phyloP scores from a whole-genome alignment of 2,888 invertebrate genomes.

The Catotricha subobsoleta region DNA sequence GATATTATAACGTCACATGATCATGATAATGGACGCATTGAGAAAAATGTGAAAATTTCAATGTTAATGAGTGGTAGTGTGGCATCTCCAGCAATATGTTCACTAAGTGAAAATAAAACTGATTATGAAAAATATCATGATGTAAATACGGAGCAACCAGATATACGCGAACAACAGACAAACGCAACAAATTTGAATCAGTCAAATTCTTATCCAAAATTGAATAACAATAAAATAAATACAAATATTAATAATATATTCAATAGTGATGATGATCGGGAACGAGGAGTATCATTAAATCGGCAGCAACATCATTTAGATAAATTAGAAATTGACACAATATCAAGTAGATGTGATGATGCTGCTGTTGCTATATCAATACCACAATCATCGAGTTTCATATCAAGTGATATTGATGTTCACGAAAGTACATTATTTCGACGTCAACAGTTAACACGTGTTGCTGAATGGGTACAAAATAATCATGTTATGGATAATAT shows the following conservation, averaged over 20 bases:
- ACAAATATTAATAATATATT: too few relatives aligned
- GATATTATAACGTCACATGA: constrained; percentile 25
- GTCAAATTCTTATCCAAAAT: too few relatives aligned
- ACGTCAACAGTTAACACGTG: constrained; percentile 45
- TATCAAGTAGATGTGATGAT: constrained; percentile 12
- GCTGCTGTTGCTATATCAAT: too few relatives aligned
- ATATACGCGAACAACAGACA: too few relatives aligned
- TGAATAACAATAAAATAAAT: too few relatives aligned
- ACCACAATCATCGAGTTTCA: constrained; percentile 24
- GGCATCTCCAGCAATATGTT: neutral
- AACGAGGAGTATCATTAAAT: too few relatives aligned
- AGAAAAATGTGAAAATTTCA: constrained; percentile 2
- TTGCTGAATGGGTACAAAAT: constrained; percentile 62
- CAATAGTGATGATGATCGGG: too few relatives aligned
- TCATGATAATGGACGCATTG: neutral
- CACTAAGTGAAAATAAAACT: constrained; percentile 8
- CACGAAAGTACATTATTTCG: constrained; percentile 34
- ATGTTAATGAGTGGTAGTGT: constrained; percentile 9
- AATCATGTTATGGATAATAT: constrained; percentile 32
- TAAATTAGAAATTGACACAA: constrained; percentile 8
- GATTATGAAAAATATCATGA: constrained; percentile 8
- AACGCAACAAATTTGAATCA: too few relatives aligned
- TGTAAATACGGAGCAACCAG: too few relatives aligned
- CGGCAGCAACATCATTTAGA: neutral
- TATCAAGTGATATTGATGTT: constrained; percentile 11